Base-by-base conservation (phyloP, 2,888 invertebrate species). In the Eristalinus aeneus region DNA sequence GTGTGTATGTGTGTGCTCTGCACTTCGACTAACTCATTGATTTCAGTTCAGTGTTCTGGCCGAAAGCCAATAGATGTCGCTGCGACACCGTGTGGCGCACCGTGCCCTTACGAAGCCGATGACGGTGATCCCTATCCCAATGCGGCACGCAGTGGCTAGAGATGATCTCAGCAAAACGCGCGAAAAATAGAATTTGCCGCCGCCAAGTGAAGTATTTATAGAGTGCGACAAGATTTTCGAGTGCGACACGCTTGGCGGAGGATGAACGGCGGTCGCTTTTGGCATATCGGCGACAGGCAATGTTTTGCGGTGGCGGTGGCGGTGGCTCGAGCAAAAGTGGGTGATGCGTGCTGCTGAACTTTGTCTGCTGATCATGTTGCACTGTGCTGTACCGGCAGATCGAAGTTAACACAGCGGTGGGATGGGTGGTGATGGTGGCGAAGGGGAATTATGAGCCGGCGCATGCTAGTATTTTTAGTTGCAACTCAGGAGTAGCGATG, bases 71-170 rank as follows among this genome's bases (percentile, higher is more conserved):
- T 68, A 32, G 54, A 60, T 72, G 67, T 74, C 61, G 53, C 83
- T 27, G 54, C 74, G 20, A 68, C 80, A 79, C 74, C 5, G 39
- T 39, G 12, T 4, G 39, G 2, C 27, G 27, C 27, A 27, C 12
- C 32, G 58, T 60, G 84, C 85, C 85, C 85, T 80, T 72, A 69
- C 64, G 46, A 80, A 53, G n/a, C n/a, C n/a, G n/a, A n/a, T n/a
- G 72, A 71, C 80, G 80, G 61, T 86, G 82, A 86, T 86, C 77
- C 82, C 64, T 78, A 71, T 78, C 77, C 56, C 65, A 81, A 71
- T 61, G 65, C 46, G 61, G 6, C 31, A 78, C 74, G 77, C 60
- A 82, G 82, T 86, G 56, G 31, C 61, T 31, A 56, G 46, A 22
- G 67, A 71, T 86, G 86, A 86, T 82, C 81, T 86, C 86, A 86